Percentiles rank a stretch among this genome's conserved stretches.
Evolutionary conservation across 1,140 invertebrate species (phyloP).

Genomic region (Aethina tumida): DNA sequence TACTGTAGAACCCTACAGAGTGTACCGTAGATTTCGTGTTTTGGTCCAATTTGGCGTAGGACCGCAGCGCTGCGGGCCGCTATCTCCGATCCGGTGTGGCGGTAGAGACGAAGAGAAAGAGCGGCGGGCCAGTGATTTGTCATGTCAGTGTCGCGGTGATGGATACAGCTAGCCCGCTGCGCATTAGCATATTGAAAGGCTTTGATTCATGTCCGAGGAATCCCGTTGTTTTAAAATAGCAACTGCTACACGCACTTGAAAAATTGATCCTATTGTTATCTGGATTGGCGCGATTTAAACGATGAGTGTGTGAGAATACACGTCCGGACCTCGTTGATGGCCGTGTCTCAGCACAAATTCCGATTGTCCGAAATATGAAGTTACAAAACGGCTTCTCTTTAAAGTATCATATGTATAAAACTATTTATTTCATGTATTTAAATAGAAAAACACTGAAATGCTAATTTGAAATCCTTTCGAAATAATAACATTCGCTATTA

Average conservation of each 20-base stretch:
- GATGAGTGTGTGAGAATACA: no score
- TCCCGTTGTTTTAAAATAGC: constrained; percentile 28
- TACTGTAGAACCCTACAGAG: no score
- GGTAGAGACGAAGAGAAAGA: constrained; percentile 3
- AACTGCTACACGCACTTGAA: constrained; percentile 19
- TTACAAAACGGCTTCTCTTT: no score
- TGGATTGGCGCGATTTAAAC: constrained; percentile 8
- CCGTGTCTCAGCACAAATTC: no score
- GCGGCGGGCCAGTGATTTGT: constrained; percentile 24
- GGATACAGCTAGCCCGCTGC: constrained; percentile 17
- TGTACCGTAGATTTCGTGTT: constrained; percentile 10
- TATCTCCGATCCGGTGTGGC: neutral
- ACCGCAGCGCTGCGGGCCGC: constrained; percentile 1
- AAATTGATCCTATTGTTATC: constrained; percentile 22
- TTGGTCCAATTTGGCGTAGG: constrained; percentile 4
- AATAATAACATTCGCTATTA: no score
- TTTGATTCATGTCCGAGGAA: constrained; percentile 27
- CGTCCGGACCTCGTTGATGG: no score
- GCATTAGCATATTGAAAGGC: constrained; percentile 30
- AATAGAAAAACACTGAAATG: no score
- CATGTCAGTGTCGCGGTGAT: constrained; percentile 30
- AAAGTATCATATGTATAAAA: no score
- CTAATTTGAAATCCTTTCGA: no score
- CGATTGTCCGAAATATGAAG: no score
- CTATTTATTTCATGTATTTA: no score